Percentiles rank a stretch among this genome's conserved stretches.
These are phyloP conservation scores for Lucilia sericata DNA, from an alignment of 1,140 invertebrate species.

Conservation along the genomic window DNA sequence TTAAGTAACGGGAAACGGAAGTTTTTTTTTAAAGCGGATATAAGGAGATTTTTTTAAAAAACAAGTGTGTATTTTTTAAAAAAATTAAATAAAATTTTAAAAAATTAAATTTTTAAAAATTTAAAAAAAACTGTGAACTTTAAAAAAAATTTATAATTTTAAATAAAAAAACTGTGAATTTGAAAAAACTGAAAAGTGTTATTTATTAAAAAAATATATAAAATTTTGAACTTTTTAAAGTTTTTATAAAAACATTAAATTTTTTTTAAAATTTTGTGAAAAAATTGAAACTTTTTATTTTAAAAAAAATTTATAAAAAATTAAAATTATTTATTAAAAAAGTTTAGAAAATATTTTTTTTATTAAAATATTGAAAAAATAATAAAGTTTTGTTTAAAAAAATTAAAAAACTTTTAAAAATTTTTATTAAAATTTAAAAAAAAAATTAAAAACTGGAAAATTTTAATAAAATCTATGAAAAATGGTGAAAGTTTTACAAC, in stretches of 20 bases:
- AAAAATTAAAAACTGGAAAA: too few species aligned
- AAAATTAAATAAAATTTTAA: conserved; percentile 29
- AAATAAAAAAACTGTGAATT: too few species aligned
- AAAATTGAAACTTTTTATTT: too few species aligned
- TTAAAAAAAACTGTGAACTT: conserved; percentile 13
- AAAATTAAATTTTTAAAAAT: conserved; percentile 18
- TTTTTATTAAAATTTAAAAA: too few species aligned
- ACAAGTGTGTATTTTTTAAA: background rate
- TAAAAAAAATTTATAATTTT: background rate
- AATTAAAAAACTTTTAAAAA: too few species aligned
- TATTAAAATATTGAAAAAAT: too few species aligned
- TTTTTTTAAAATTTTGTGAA: too few species aligned
- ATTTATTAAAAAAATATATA: background rate
- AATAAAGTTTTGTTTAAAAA: too few species aligned
- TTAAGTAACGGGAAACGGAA: conserved; percentile 10
- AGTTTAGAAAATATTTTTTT: too few species aligned
- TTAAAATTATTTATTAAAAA: background rate
- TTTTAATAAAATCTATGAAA: background rate
- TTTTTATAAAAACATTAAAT: too few species aligned
- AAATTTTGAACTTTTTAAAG: conserved; percentile 36
- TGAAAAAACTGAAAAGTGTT: background rate
- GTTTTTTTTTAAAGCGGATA: background rate
- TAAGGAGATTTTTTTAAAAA: background rate
- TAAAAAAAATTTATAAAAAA: conserved; percentile 22
- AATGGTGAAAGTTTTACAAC: background rate